A percentile compares a stretch with the other conserved stretches of the same genome.
Evolutionary conservation across 2,113 vertebrate genomes (phyloP).

Genomic region (Corythornis cristatus): DNA sequence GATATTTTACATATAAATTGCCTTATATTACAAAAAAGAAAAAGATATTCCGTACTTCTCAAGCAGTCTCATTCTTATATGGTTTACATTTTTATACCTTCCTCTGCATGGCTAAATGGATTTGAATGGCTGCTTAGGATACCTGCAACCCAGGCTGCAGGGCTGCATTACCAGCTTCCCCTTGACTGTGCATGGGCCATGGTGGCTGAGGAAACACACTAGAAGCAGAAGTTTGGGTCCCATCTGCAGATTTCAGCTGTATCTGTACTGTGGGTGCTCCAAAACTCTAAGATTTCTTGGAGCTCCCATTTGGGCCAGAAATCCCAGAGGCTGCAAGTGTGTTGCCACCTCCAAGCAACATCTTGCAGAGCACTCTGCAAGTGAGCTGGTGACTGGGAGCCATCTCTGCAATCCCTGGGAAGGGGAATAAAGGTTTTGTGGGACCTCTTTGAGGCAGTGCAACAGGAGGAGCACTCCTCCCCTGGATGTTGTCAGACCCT

Average conservation of each 20-base stretch:
- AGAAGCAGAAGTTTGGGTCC: neutral
- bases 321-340: neutral
- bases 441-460: neutral
- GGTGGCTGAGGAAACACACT: neutral
- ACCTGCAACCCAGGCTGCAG: neutral
- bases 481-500: neutral
- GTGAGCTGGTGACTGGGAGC: neutral
- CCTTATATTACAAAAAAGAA: constrained; percentile 64
- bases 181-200: rapidly evolving
- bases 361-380: neutral
- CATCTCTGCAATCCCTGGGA: neutral
- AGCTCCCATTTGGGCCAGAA: neutral
- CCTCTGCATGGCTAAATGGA: constrained; percentile 11
- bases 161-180: neutral
- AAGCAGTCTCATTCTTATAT: constrained; percentile 34
- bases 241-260: neutral
- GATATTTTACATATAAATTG: constrained; percentile 80
- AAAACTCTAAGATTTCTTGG: neutral
- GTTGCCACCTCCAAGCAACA: too few relatives aligned
- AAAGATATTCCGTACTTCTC: constrained; percentile 29
- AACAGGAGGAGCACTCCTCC: neutral
- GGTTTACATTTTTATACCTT: constrained; percentile 67
- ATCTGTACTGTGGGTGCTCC: neutral
- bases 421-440: neutral
- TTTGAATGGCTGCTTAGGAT: constrained; percentile 23